Evolutionary conservation across 92 coral and sea anemone species (phyloP).

Genomic region (Palythoa grandis): DNA sequence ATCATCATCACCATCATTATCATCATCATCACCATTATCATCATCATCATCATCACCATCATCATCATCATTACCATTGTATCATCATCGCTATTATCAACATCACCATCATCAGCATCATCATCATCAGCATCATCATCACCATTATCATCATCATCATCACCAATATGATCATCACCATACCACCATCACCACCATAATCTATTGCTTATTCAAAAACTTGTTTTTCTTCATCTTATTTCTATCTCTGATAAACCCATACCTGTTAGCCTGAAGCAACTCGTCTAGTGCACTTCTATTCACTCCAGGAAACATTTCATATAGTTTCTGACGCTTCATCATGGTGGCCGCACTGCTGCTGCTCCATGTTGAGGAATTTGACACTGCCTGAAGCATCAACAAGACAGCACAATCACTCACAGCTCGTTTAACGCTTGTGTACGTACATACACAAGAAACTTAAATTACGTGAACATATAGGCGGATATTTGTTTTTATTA

Average conservation of each 20-base stretch:
- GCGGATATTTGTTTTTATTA: too few relatives aligned
- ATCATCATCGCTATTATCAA: too few relatives aligned
- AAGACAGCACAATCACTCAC: background rate
- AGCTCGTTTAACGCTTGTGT: background rate
- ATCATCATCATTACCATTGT: too few relatives aligned
- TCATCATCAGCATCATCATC: background rate
- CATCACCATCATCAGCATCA: background rate
- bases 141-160: background rate
- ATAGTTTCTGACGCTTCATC: constrained; percentile 81
- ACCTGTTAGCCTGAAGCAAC: constrained; percentile 89
- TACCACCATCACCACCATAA: background rate
- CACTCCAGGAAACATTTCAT: constrained; percentile 92
- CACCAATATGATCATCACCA: background rate
- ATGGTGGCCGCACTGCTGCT: constrained; percentile 61
- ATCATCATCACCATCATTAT: background rate
- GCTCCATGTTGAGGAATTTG: background rate
- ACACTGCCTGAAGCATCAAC: background rate
- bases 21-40: background rate
- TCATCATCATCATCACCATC: background rate
- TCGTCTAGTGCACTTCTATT: constrained; percentile 88
- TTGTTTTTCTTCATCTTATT: too few relatives aligned
- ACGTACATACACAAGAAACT: background rate
- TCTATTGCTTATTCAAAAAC: too few relatives aligned
- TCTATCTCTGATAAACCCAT: background rate
- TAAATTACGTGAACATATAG: background rate